Base-by-base conservation (phyloP, 2,888 invertebrate genomes). In the Trachelus stipa region DNA sequence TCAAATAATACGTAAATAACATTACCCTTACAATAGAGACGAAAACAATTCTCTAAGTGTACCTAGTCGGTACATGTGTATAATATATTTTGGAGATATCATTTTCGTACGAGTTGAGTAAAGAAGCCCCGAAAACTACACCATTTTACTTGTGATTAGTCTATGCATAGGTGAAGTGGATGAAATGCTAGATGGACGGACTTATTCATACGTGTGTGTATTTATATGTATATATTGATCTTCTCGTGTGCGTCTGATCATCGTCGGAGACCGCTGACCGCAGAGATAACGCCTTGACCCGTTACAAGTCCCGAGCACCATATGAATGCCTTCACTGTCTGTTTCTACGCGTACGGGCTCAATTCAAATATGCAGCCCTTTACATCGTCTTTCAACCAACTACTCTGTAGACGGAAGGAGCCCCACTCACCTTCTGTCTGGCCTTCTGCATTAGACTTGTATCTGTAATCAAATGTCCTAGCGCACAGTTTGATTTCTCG, bases 241-340 rank as follows among this genome's bases (percentile, higher is more conserved):
- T 40, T 40, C 40, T 15, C 40, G 40, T 40, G 40, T 40, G 40
- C 40, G 40, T 15, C 37, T 12, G 69, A 69, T 30, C 86, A 88
- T 90, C 90, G 90, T 90, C 87, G 87, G 87, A 83, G 89, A 88
- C 88, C 88, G 88, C 88, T 91, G 91, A 91, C 91, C 91, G 91
- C 89, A 86, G 88, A 90, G 91, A 91, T 91, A 91, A 90, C 88
- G 89, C 88, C 88, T 86, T 90, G 91, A 91, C 90, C 91, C 90
- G 90, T 91, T 90, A 88, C 88, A 85, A 85, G 85, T 84, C 83
- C 81, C 81, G 84, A 85, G 87, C 85, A 86, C 86, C 86, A 90
- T 88, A 90, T 91, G 90, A 91, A 91, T 90, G 90, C 89, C 88
- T 86, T 85, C 89, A 88, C 90, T 91, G 90, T 90, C 85, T 86